Evolutionary conservation across 2,113 vertebrate species (phyloP).

Genomic region (Oceanites oceanicus): DNA sequence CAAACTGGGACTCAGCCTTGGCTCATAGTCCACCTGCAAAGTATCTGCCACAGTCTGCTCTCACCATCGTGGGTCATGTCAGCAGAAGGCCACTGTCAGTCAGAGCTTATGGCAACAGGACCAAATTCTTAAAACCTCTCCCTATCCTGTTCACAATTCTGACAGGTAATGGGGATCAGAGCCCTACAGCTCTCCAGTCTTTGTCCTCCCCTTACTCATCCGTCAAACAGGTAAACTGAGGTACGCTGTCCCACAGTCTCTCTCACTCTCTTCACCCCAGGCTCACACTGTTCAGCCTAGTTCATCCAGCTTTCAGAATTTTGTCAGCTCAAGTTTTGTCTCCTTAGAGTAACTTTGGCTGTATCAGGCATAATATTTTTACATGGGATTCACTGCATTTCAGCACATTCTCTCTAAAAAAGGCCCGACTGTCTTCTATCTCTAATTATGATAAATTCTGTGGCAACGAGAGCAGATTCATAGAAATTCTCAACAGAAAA

Average conservation of each 20-base stretch:
- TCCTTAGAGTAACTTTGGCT: not conserved
- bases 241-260: not conserved
- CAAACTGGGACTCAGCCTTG: slow-evolving; percentile 11
- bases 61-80: rapidly evolving
- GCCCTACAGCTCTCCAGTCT: not conserved
- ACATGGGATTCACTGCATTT: not conserved
- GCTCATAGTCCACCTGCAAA: slow-evolving; percentile 8
- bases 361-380: not conserved
- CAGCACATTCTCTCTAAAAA: not conserved
- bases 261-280: not conserved
- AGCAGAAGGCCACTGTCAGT: not conserved
- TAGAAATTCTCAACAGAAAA: not conserved
- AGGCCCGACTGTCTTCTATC: not conserved
- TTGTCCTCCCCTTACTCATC: not conserved
- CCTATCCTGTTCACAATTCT: not conserved
- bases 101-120: not conserved
- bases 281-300: not conserved
- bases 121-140: not conserved
- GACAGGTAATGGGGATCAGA: not conserved
- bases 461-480: not conserved
- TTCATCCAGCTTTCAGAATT: not conserved
- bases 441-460: not conserved
- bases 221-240: not conserved
- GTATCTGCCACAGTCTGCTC: not conserved
- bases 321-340: not conserved